Percentiles rank a stretch among this genome's conserved stretches.
Conservation (phyloP, 1,140 invertebrate genomes). For the Euglossa dilemma region DNA sequence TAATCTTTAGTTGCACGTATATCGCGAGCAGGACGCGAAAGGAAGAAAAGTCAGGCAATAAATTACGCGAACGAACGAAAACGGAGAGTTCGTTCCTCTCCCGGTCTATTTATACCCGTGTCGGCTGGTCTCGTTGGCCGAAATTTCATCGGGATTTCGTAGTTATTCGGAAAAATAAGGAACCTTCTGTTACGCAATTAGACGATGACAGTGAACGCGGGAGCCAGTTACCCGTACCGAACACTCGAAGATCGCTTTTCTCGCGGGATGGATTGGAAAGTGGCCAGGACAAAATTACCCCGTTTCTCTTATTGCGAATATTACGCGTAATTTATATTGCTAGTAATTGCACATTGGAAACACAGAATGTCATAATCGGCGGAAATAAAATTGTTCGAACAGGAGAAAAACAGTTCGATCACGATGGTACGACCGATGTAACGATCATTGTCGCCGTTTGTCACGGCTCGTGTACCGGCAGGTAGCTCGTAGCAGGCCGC, state of each 20-base stretch:
- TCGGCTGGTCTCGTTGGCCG: background rate
- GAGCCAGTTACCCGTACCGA: background rate
- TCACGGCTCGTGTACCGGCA: background rate
- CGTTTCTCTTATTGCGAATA: slow-evolving; percentile 29
- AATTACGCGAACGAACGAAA: too few relatives aligned
- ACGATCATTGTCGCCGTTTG: background rate
- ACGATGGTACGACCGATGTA: background rate
- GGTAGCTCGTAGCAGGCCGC: background rate
- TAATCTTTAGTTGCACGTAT: too few relatives aligned
- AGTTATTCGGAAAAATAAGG: background rate
- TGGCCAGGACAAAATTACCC: slow-evolving; percentile 5
- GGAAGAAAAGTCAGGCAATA: too few relatives aligned
- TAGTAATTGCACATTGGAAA: slow-evolving; percentile 31
- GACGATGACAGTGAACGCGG: too few relatives aligned
- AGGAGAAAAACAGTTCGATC: background rate
- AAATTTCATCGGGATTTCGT: background rate
- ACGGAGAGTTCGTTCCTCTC: too few relatives aligned
- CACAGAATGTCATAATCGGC: background rate
- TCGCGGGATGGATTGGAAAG: slow-evolving; percentile 10
- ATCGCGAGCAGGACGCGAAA: too few relatives aligned
- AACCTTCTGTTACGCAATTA: background rate
- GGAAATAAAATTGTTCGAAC: slow-evolving; percentile 2
- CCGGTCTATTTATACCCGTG: too few relatives aligned
- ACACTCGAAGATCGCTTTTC: background rate
- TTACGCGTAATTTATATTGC: slow-evolving; percentile 24